These are phyloP conservation scores for Pandemis corylana DNA, from an alignment of 2,888 invertebrate genomes.

Conservation along the genomic window DNA sequence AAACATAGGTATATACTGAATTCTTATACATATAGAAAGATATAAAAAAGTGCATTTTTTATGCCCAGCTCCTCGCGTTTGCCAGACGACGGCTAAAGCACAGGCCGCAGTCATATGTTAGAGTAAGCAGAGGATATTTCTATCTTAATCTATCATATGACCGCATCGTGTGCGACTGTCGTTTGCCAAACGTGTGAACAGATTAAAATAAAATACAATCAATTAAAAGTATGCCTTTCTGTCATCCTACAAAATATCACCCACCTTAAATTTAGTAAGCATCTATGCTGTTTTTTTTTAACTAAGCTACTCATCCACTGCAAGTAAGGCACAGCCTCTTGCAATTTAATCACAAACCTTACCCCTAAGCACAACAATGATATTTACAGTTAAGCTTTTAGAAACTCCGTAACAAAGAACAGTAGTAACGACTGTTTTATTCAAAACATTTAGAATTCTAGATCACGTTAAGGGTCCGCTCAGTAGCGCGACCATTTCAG, in stretches of 20 bases:
- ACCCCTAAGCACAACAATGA: slow-evolving; percentile 21
- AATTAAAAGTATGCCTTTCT: neutral
- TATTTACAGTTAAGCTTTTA: slow-evolving; percentile 24
- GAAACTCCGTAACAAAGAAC: neutral
- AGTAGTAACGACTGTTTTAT: neutral
- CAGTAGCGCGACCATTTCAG: too few species aligned
- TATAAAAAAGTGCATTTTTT: too few species aligned
- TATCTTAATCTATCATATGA: too few species aligned
- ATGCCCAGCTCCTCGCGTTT: too few species aligned
- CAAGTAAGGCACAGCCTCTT: slow-evolving; percentile 1
- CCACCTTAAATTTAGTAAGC: neutral
- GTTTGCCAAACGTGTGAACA: neutral
- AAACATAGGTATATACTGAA: too few species aligned
- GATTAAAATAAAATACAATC: neutral
- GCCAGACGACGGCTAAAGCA: too few species aligned
- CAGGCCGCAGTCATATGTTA: too few species aligned
- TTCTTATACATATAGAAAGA: too few species aligned
- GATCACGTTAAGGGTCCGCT: neutral
- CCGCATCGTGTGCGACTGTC: too few species aligned
- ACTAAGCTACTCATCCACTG: neutral
- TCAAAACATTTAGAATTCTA: neutral
- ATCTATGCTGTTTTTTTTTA: slow-evolving; percentile 1
- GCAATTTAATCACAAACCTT: slow-evolving; percentile 1
- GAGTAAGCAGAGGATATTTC: too few species aligned
- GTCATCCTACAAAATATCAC: neutral